phyloP scores from a whole-genome alignment of 2,113 vertebrate genomes.

The Lagenorhynchus albirostris region DNA sequence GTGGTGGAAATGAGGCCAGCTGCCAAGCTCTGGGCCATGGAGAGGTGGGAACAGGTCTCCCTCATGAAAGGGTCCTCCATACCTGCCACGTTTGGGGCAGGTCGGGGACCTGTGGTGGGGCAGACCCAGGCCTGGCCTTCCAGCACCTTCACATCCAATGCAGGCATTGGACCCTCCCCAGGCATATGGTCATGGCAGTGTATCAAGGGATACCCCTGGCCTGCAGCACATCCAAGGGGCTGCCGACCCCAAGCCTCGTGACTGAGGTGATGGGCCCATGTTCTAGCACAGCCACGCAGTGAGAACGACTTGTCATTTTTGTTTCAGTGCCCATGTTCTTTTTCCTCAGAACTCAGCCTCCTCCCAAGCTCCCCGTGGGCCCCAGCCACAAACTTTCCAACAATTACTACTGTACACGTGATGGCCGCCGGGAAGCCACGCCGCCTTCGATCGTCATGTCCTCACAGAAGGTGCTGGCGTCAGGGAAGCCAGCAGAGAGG shows the following conservation, averaged over 20 bases:
- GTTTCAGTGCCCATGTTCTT: neutral
- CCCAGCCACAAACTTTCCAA: slow-evolving; percentile 90
- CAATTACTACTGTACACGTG: slow-evolving; percentile 92
- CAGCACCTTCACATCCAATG: neutral
- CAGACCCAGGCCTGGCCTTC: neutral
- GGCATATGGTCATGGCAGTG: neutral
- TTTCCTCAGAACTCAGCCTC: slow-evolving; percentile 86
- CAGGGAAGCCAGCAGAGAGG: slow-evolving; percentile 81
- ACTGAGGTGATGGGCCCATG: neutral
- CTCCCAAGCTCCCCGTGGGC: slow-evolving; percentile 90
- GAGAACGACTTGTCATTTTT: neutral
- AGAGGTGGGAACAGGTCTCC: neutral
- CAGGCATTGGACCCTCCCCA: neutral
- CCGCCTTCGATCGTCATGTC: slow-evolving; percentile 87
- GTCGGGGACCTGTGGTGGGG: neutral
- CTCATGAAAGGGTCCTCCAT: neutral
- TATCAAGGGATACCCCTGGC: neutral
- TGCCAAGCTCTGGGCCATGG: neutral
- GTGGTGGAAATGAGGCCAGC: neutral
- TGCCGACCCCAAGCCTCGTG: neutral
- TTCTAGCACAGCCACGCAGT: neutral
- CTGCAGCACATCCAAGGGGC: too few relatives aligned
- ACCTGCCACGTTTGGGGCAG: neutral
- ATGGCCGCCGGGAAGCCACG: slow-evolving; percentile 90
- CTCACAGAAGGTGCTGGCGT: slow-evolving; percentile 84